A percentile compares a stretch with the other conserved stretches of the same genome.
phyloP scores from a whole-genome alignment of 2,113 vertebrate species.

The Puma concolor region DNA sequence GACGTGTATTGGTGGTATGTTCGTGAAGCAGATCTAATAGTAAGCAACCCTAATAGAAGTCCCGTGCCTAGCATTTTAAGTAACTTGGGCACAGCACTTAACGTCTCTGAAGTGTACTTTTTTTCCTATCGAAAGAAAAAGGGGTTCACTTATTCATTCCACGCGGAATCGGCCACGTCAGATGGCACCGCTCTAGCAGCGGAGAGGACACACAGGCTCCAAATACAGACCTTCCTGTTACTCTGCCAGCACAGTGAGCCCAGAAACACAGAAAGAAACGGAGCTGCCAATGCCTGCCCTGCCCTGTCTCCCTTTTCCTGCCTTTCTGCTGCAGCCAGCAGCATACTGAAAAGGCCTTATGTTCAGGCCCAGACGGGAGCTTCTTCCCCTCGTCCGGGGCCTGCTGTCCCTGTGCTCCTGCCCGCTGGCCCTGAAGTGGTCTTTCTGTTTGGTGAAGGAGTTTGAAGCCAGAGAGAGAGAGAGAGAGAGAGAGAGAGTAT shows the following conservation, averaged over 20 bases:
- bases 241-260: background rate
- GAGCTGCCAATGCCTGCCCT: background rate
- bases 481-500: background rate
- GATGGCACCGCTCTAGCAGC: fast-evolving
- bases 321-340: background rate
- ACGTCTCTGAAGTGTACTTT: background rate
- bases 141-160: background rate
- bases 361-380: background rate
- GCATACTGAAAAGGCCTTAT: background rate
- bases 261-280: background rate
- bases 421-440: background rate
- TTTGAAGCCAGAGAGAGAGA: background rate
- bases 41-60: background rate
- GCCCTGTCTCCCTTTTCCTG: background rate
- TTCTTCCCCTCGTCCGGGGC: background rate
- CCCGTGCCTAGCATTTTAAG: background rate
- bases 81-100: background rate
- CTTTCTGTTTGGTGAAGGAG: conserved; percentile 26
- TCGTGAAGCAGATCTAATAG: background rate
- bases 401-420: background rate
- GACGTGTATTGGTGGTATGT: background rate
- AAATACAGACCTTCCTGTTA: background rate
- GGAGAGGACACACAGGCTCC: background rate
- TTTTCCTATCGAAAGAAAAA: background rate
- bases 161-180: background rate